Evolutionary conservation across 2,113 vertebrate genomes (phyloP).

Genomic region (Grantiella picta): DNA sequence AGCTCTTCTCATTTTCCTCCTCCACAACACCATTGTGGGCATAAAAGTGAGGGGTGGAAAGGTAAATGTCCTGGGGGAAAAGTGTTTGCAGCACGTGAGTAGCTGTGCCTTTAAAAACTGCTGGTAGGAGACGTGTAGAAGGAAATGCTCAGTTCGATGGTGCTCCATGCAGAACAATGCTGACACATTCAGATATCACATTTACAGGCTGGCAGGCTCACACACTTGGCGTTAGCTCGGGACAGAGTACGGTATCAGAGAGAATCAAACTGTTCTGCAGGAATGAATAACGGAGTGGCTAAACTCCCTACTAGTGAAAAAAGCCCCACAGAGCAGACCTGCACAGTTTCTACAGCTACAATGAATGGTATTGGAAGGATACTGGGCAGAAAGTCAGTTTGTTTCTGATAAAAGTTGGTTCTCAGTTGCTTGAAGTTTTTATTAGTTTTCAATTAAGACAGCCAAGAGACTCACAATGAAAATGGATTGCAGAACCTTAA

Average conservation of each 20-base stretch:
- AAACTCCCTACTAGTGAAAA: not conserved
- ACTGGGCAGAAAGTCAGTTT: not conserved
- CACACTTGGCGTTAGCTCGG: not conserved
- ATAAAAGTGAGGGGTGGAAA: not conserved
- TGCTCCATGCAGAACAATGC: not conserved
- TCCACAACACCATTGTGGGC: not conserved
- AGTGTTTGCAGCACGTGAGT: not conserved
- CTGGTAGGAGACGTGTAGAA: not conserved
- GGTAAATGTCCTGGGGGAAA: not conserved
- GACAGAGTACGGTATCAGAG: fast-evolving
- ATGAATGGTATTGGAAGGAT: not conserved
- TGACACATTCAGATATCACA: not conserved
- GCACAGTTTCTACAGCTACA: not conserved
- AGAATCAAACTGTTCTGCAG: not conserved
- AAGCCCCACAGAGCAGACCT: not conserved
- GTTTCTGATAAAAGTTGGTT: constrained; percentile 22
- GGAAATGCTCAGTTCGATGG: not conserved
- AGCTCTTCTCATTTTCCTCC: not conserved
- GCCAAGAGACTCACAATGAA: not conserved
- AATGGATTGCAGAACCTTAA: not conserved
- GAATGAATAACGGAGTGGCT: not conserved
- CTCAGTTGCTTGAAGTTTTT: not conserved
- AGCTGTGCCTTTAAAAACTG: not conserved
- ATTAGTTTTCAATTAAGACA: not conserved
- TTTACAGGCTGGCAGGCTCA: not conserved